These are phyloP conservation scores for Rhinella marina DNA, from an alignment of 2,797 vertebrate species.

Conservation along the genomic window DNA sequence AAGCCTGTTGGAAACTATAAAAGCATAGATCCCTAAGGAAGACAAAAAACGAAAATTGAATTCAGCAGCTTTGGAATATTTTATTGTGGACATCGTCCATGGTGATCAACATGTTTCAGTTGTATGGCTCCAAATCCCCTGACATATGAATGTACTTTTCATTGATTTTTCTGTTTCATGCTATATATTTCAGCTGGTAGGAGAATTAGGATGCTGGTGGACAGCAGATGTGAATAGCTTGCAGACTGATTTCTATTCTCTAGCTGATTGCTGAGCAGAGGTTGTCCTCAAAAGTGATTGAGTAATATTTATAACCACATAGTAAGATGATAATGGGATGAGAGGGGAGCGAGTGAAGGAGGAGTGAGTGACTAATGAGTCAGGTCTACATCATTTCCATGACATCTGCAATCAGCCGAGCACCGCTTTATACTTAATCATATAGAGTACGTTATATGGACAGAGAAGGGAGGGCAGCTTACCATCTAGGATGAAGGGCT, in stretches of 20 bases:
- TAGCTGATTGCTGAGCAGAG: slow-evolving; percentile 3
- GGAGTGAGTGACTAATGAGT: not conserved
- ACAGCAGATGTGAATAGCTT: not conserved
- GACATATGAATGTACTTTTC: not conserved
- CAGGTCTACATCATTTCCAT: not conserved
- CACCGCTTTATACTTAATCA: not conserved
- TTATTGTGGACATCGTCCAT: not conserved
- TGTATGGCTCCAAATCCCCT: not conserved
- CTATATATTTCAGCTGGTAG: not conserved
- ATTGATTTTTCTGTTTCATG: not conserved
- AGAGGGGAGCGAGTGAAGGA: not conserved
- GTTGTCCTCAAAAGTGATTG: slow-evolving; percentile 8
- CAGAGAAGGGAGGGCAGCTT: not conserved
- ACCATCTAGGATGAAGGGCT: not conserved
- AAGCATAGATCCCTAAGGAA: too few species aligned
- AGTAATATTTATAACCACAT: not conserved
- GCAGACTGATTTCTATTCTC: slow-evolving; percentile 14
- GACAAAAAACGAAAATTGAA: not conserved
- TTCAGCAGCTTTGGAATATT: not conserved
- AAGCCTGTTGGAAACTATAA: too few species aligned
- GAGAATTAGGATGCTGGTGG: not conserved
- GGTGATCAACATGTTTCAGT: not conserved
- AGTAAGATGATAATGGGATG: not conserved
- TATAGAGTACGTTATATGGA: not conserved
- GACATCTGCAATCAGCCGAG: not conserved